A percentile compares a stretch with the other conserved stretches of the same genome.
phyloP scores from a whole-genome alignment of 2,888 invertebrate genomes.

The Nemoura dubitans region DNA sequence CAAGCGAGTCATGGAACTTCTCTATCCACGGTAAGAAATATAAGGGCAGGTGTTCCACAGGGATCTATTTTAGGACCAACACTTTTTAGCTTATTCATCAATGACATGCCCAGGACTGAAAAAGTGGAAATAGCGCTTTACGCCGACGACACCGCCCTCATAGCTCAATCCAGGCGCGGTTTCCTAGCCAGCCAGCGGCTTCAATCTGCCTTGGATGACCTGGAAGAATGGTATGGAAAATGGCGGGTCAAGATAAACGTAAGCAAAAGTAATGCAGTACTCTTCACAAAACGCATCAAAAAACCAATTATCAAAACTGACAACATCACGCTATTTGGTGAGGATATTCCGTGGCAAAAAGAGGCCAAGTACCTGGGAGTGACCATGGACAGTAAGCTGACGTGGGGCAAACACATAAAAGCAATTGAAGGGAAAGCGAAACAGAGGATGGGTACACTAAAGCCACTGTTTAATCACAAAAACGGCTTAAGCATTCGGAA shows the following conservation, averaged over 20 bases:
- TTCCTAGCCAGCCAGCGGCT: not conserved
- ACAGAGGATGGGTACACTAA: not conserved
- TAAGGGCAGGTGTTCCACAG: constrained; percentile 37
- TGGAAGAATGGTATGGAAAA: constrained; percentile 14
- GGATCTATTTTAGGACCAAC: constrained; percentile 37
- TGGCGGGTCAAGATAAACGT: constrained; percentile 37
- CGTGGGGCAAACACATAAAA: constrained; percentile 30
- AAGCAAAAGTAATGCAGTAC: not conserved
- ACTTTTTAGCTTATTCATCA: constrained; percentile 28
- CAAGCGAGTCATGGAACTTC: not conserved
- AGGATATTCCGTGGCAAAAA: not conserved
- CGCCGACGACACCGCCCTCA: constrained; percentile 15
- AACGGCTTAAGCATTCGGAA: not conserved
- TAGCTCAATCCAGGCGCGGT: not conserved
- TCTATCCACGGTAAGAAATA: not conserved
- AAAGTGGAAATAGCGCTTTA: not conserved
- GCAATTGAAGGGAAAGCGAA: not conserved
- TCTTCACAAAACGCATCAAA: constrained; percentile 8
- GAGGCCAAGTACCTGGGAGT: constrained; percentile 33
- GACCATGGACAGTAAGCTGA: constrained; percentile 23
- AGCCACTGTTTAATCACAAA: not conserved
- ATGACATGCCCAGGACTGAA: constrained; percentile 28
- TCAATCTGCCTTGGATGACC: constrained; percentile 2
- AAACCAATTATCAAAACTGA: not conserved
- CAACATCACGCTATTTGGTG: constrained; percentile 22